A percentile compares a stretch with the other conserved stretches of the same genome.
phyloP scores from a whole-genome alignment of 2,888 invertebrate genomes.

The Eilema caniola region DNA sequence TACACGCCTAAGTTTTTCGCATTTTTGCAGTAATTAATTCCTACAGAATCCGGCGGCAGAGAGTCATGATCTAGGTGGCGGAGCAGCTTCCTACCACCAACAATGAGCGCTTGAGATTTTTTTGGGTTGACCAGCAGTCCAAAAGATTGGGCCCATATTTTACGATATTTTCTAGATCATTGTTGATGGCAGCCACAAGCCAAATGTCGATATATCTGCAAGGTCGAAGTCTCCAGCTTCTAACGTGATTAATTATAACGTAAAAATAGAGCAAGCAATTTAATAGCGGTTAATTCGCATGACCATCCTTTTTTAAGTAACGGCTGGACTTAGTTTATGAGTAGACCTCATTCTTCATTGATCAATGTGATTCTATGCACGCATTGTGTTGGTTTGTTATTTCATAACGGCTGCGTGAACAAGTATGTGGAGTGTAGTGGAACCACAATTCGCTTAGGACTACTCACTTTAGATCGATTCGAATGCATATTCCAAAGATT shows the following conservation, averaged over 20 bases:
- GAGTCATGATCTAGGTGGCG: too few relatives aligned
- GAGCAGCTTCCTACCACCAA: too few relatives aligned
- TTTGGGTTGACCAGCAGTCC: too few relatives aligned
- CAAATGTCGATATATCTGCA: too few relatives aligned
- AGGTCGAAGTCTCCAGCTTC: slow-evolving; percentile 18
- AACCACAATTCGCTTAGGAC: slow-evolving; percentile 18
- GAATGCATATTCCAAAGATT: too few relatives aligned
- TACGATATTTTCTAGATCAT: too few relatives aligned
- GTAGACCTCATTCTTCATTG: slow-evolving; percentile 39
- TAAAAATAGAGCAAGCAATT: slow-evolving; percentile 50
- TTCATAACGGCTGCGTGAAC: slow-evolving; percentile 39
- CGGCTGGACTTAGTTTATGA: slow-evolving; percentile 45
- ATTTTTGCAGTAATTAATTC: too few relatives aligned
- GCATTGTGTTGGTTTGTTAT: slow-evolving; percentile 37
- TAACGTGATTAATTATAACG: slow-evolving; percentile 39
- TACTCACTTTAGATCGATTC: background rate
- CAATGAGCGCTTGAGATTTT: too few relatives aligned
- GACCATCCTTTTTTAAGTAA: slow-evolving; percentile 48
- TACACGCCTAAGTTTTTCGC: too few relatives aligned
- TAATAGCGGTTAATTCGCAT: slow-evolving; percentile 43
- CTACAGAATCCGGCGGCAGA: too few relatives aligned
- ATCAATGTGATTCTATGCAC: slow-evolving; percentile 35
- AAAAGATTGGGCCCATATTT: too few relatives aligned
- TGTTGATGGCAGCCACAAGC: too few relatives aligned
- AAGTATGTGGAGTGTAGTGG: slow-evolving; percentile 37